A percentile compares a stretch with the other conserved stretches of the same genome.
Conservation (phyloP, 2,888 invertebrate genomes). For the Dendrolimus pini region DNA sequence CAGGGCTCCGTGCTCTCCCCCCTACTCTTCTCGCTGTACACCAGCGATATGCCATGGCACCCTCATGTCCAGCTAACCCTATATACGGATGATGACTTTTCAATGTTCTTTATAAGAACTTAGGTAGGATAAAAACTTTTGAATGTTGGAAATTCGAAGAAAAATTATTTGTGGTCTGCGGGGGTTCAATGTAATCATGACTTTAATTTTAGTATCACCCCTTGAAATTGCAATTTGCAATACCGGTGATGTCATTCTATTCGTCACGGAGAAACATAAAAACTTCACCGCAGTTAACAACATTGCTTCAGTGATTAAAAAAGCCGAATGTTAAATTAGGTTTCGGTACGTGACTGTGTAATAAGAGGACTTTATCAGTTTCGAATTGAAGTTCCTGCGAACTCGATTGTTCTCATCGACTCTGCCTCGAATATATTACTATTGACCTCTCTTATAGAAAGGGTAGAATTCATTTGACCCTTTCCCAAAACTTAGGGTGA, state of each 20-base stretch:
- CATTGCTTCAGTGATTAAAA: not conserved
- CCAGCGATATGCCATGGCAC: too few species aligned
- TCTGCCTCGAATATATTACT: constrained; percentile 41
- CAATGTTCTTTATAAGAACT: too few species aligned
- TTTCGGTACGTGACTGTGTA: constrained; percentile 29
- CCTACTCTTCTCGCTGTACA: too few species aligned
- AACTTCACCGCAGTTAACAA: not conserved
- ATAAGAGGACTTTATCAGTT: constrained; percentile 28
- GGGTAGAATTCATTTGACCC: constrained; percentile 11
- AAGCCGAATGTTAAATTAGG: constrained; percentile 7
- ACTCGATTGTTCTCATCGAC: constrained; percentile 37
- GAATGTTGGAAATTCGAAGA: too few species aligned
- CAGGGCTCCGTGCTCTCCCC: too few species aligned
- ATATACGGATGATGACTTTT: too few species aligned
- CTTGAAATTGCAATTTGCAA: not conserved
- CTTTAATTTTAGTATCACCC: not conserved
- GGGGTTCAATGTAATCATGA: not conserved
- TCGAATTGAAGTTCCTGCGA: constrained; percentile 34
- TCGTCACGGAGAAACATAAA: not conserved
- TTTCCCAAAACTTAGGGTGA: not conserved
- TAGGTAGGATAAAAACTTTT: too few species aligned
- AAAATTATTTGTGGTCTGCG: too few species aligned
- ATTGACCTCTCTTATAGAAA: constrained; percentile 24
- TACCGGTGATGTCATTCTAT: not conserved
- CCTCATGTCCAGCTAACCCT: too few species aligned